phyloP scores from a whole-genome alignment of 2,888 invertebrate genomes.

The Agrochola lota region DNA sequence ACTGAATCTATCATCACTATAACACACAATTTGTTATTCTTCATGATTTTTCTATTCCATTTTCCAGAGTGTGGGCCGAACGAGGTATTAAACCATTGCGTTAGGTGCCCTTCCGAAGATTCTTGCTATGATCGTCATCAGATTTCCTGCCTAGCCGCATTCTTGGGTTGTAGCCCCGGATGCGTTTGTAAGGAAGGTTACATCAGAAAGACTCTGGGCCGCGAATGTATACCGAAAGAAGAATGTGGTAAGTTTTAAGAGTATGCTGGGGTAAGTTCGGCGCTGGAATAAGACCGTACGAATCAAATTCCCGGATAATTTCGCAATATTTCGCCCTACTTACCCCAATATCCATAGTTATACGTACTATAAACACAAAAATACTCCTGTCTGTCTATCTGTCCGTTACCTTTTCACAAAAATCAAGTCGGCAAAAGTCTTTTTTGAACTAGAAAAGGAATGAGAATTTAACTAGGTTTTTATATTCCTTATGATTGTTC shows the following conservation, averaged over 20 bases:
- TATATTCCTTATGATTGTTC: background rate
- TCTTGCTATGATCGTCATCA: slow-evolving; percentile 33
- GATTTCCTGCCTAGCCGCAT: slow-evolving; percentile 2
- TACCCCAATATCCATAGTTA: background rate
- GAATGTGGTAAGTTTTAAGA: slow-evolving; percentile 29
- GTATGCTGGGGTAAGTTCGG: background rate
- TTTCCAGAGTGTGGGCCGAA: slow-evolving; percentile 29
- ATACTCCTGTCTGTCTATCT: background rate
- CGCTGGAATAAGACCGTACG: background rate
- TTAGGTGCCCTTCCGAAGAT: slow-evolving; percentile 19
- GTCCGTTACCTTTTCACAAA: background rate
- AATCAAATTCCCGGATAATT: background rate
- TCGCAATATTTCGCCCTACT: background rate
- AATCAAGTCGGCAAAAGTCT: background rate
- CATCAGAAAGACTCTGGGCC: slow-evolving; percentile 20
- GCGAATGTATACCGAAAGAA: slow-evolving; percentile 38
- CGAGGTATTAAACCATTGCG: slow-evolving; percentile 5
- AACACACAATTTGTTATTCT: background rate
- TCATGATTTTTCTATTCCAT: background rate
- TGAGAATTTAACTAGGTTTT: background rate
- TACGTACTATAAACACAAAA: background rate
- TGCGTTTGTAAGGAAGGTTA: slow-evolving; percentile 33
- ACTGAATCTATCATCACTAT: background rate
- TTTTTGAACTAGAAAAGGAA: background rate
- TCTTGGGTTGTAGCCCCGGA: background rate